A percentile compares a stretch with the other conserved stretches of the same genome.
phyloP scores from a whole-genome alignment of 1,140 invertebrate genomes.

The Rhyzopertha dominica region DNA sequence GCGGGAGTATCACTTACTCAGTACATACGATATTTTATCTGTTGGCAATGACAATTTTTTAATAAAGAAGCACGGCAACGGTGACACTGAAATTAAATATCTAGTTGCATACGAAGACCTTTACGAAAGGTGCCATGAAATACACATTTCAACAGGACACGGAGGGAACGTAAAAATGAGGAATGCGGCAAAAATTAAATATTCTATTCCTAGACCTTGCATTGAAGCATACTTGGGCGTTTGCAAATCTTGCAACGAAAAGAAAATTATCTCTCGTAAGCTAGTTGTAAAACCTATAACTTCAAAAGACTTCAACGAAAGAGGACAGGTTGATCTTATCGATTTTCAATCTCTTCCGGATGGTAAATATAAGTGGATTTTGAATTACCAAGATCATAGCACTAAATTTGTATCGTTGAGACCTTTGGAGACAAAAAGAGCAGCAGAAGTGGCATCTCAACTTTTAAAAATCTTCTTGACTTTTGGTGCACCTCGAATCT shows the following conservation, averaged over 20 bases:
- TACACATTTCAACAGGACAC: constrained; percentile 26
- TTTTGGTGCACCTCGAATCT: constrained; percentile 40
- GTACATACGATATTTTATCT: too few relatives aligned
- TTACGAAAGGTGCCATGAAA: constrained; percentile 25
- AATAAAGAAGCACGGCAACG: too few relatives aligned
- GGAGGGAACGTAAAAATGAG: constrained; percentile 29
- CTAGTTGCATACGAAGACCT: constrained; percentile 22
- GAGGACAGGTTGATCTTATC: constrained; percentile 39
- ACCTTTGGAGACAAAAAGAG: constrained; percentile 41
- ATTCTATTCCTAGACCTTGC: not conserved
- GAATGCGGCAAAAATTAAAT: not conserved
- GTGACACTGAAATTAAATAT: too few relatives aligned
- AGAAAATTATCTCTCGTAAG: constrained; percentile 10
- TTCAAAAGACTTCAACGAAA: constrained; percentile 22
- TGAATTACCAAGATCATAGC: constrained; percentile 47
- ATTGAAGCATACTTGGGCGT: not conserved
- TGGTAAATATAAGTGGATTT: constrained; percentile 37
- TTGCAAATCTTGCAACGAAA: constrained; percentile 9
- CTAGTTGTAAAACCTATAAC: constrained; percentile 26
- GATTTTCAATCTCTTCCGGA: constrained; percentile 37
- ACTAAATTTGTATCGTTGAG: constrained; percentile 46
- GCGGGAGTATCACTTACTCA: too few relatives aligned
- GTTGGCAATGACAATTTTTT: too few relatives aligned
- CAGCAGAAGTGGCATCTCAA: constrained; percentile 39
- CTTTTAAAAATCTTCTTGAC: constrained; percentile 44